Evolutionary conservation across 2,113 vertebrate genomes (phyloP), one percentile per base, ranked within the genome.

Genomic region (Oncorhynchus mykiss): DNA sequence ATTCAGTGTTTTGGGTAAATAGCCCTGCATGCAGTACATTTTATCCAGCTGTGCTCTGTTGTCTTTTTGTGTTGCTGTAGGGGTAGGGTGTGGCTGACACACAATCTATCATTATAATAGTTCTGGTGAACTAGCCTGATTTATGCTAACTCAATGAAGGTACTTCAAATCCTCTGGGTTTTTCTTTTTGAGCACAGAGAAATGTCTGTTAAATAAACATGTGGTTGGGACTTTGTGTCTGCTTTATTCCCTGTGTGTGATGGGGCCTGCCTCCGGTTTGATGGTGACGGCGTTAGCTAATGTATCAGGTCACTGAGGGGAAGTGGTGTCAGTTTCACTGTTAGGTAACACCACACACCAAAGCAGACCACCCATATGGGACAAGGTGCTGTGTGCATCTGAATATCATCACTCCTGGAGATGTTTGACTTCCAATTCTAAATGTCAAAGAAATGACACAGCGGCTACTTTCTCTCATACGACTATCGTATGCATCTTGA

Each of bases 41-140:
- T 70, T 31, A 67, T 75, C 88, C 91, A 92, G 88, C 91, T 91
- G 87, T 86, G 90, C 88, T 85, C 90, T 92, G 85, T 91, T 83
- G 80, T 78, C 74, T 84, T 66, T 76, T 76, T 78, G 2, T 67
- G 69, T 69, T 69, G 16, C 29, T 68, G 18, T 68, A 68, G 75
- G 70, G 49, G 65, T 74, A 85, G 85, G 89, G 91, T 79, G 87
- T 82, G 86, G 80, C 83, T 84, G 78, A 70, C 85, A 45, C 39
- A 45, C 39, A 82, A 67, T 84, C 76, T 83, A 76, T 88, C 72
- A 88, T 83, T 76, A 83, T 27, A 54, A 18, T 45, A 45, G 39
- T 45, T 45, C 45, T 51, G 31, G 70, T 66, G 77, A 64, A 48
- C 72, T 70, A 62, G 48, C 70, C 59, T 12, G 73, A 81, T 78